Conservation (phyloP, 2,113 vertebrate genomes). For the Rhinogobius similis region DNA sequence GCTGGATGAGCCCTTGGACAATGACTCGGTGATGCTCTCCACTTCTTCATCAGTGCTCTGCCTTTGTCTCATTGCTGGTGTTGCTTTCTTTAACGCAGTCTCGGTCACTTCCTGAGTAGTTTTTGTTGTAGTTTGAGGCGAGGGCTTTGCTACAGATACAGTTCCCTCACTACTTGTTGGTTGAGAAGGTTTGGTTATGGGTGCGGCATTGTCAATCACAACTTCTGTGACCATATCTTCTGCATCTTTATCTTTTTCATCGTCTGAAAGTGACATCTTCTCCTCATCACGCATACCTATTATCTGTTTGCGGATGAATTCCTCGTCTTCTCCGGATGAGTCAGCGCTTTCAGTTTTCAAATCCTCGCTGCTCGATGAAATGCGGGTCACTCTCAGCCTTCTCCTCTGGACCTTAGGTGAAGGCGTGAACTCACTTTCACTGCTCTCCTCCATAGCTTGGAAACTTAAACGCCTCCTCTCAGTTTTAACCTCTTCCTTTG, state of each 20-base stretch:
- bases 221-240: conserved; percentile 67
- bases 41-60: conserved; percentile 88
- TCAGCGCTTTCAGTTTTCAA: conserved; percentile 78
- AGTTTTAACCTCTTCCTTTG: conserved; percentile 58
- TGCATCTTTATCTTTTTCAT: conserved; percentile 83
- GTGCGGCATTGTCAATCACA: conserved; percentile 65
- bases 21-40: conserved; percentile 93
- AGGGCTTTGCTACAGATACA: conserved; percentile 68
- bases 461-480: conserved; percentile 79
- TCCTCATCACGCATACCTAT: conserved; percentile 91
- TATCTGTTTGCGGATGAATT: conserved; percentile 91
- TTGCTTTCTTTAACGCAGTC: conserved; percentile 62
- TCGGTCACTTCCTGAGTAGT: conserved; percentile 78
- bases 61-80: conserved; percentile 71
- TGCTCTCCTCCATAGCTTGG: conserved; percentile 83
- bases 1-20: conserved; percentile 94
- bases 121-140: conserved; percentile 73
- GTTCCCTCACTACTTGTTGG: conserved; percentile 81
- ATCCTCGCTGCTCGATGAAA: conserved; percentile 91
- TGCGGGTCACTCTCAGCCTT: conserved; percentile 74
- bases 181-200: conserved; percentile 61
- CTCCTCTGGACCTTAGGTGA: conserved; percentile 82
- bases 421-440: conserved; percentile 84
- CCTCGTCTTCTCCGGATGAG: conserved; percentile 90
- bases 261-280: conserved; percentile 86